These are phyloP conservation scores for Drepana arcuata DNA, from an alignment of 1,140 invertebrate genomes.

Conservation along the genomic window DNA sequence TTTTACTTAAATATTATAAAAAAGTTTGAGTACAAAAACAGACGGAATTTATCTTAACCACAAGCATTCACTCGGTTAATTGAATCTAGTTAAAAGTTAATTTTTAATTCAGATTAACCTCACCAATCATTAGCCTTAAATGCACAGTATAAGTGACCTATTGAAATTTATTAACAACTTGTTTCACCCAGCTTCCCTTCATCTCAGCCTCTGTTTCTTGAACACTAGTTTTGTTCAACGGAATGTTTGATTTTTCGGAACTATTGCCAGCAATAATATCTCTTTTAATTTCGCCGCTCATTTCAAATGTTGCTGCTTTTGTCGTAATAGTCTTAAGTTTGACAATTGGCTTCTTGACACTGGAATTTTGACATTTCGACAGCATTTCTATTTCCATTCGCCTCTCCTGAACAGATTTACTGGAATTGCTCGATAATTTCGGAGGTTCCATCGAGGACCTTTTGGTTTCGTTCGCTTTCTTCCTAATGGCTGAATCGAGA, in stretches of 20 bases:
- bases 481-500: slow-evolving; percentile 59
- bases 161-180: slow-evolving; percentile 71
- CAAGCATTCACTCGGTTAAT: too few species aligned
- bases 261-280: slow-evolving; percentile 9
- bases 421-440: slow-evolving; percentile 48
- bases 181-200: slow-evolving; percentile 67
- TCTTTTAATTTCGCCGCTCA: slow-evolving; percentile 34
- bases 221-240: slow-evolving; percentile 26
- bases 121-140: background rate
- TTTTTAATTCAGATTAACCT: too few species aligned
- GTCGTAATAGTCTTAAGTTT: slow-evolving; percentile 51
- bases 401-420: slow-evolving; percentile 64
- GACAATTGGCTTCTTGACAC: slow-evolving; percentile 28
- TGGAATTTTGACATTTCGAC: slow-evolving; percentile 35
- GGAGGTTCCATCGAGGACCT: slow-evolving; percentile 12
- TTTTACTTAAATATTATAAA: slow-evolving; percentile 8
- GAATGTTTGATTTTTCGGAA: slow-evolving; percentile 26
- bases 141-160: slow-evolving; percentile 23
- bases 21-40: slow-evolving; percentile 23
- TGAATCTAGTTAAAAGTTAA: too few species aligned
- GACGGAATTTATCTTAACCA: too few species aligned
- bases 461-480: slow-evolving; percentile 28
- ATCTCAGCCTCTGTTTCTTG: slow-evolving; percentile 30
- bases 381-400: slow-evolving; percentile 64
- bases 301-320: slow-evolving; percentile 53